Percentiles rank a stretch among this genome's conserved stretches.
These are phyloP conservation scores for Formica aserva DNA, from an alignment of 2,888 invertebrate genomes.

Conservation along the genomic window DNA sequence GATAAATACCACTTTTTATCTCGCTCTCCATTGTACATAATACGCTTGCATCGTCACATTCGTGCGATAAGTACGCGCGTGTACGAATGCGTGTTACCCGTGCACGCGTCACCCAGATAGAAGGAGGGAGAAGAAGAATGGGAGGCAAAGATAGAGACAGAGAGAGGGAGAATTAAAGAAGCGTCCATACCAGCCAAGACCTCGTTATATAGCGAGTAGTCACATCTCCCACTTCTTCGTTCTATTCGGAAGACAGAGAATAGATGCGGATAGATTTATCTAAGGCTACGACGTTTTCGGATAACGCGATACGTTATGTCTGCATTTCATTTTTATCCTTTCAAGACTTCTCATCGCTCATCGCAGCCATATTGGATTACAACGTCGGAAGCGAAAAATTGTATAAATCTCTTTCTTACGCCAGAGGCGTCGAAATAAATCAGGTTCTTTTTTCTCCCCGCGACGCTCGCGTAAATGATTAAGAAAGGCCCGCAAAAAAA, in stretches of 20 bases:
- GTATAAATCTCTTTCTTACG: background rate
- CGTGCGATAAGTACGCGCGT: slow-evolving; percentile 66
- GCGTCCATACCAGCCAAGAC: slow-evolving; percentile 4
- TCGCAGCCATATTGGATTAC: background rate
- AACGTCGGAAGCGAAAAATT: background rate
- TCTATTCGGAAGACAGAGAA: background rate
- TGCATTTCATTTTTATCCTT: background rate
- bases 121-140: background rate
- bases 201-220: background rate
- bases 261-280: background rate
- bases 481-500: background rate
- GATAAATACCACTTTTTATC: slow-evolving; percentile 71
- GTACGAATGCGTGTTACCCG: slow-evolving; percentile 62
- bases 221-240: background rate
- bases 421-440: background rate
- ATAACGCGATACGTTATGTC: background rate
- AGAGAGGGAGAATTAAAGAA: background rate
- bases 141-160: background rate
- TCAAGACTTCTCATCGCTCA: background rate
- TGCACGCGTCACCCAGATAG: slow-evolving; percentile 40
- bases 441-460: background rate
- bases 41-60: slow-evolving; percentile 67
- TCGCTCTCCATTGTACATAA: slow-evolving; percentile 51
- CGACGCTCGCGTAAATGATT: background rate
- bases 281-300: background rate